Evolutionary conservation across 2,797 vertebrate genomes (phyloP).

Genomic region (Carcharodon carcharias): DNA sequence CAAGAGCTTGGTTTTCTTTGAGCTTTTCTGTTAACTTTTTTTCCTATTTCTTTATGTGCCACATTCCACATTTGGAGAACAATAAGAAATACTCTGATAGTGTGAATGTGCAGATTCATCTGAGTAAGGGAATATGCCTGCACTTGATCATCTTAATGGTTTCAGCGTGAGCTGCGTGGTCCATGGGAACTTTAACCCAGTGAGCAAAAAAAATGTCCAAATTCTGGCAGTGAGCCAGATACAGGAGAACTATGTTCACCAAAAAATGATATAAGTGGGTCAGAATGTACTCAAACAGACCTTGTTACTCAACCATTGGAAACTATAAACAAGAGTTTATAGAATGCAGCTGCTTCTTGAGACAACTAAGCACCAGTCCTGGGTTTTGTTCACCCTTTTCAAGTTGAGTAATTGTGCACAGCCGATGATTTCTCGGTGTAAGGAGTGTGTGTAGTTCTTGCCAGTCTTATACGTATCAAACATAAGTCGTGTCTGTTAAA

Average conservation of each 20-base stretch:
- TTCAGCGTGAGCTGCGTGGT: not conserved
- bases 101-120: not conserved
- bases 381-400: not conserved
- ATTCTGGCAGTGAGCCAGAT: not conserved
- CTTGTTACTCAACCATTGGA: not conserved
- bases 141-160: not conserved
- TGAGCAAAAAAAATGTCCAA: not conserved
- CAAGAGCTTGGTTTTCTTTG: not conserved
- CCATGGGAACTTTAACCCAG: not conserved
- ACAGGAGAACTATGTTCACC: not conserved
- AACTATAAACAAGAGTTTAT: not conserved
- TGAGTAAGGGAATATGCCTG: not conserved
- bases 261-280: not conserved
- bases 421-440: not conserved
- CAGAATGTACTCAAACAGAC: not conserved
- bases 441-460: not conserved
- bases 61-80: not conserved
- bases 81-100: not conserved
- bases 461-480: not conserved
- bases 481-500: too few relatives aligned
- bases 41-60: not conserved
- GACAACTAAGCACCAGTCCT: not conserved
- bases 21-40: not conserved
- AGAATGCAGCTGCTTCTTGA: not conserved
- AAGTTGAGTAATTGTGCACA: not conserved